Base-by-base conservation (phyloP, 2,113 vertebrate species). In the Erythrolamprus reginae region DNA sequence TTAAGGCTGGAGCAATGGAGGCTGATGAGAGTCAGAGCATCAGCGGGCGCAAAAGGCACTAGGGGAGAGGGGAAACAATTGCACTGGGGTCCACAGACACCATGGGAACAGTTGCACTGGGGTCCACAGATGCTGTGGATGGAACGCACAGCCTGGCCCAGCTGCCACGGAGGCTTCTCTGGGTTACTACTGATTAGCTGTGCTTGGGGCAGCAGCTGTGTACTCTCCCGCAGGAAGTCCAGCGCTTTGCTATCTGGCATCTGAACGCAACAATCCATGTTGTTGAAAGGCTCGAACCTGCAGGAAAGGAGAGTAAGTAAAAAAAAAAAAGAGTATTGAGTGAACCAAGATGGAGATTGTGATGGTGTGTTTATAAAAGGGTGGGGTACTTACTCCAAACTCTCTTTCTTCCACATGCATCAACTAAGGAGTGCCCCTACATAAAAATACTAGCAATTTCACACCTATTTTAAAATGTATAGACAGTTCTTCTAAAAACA, bases 141-240 rank as follows among this genome's bases (percentile, higher is more conserved):
- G 1, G 33, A 42, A 77, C 42, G 70, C 33, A 77, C 21, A 1
- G 33, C 17, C 10, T 6, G 23, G 1, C 50, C 82, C 3, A 56
- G 23, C 12, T n/a, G 42, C 58, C 13, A 26, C 26, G 58, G 45
- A 38, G 83, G 83, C 9, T n/a, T 82, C 51, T 28, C 45, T 19
- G 90, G n/a, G 17, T 82, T 33, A 77, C 55, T 82, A 3, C 10
- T 42, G 0, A 58, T 47, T 1, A 50, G 65, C 61, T 84, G 89
- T 7, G 55, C 7, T 84, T 82, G 84, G 10, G 88, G 65, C 61
- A 93, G 89, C 2, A 52, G 86, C 56, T 92, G 92, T 13, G 97
- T 96, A 38, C 97, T 97, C 93, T 98, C 98, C 89, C 96, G 97
- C 58, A 98, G 95, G 88, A 98, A 97, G 91, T 95, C 95, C 48